Evolutionary conservation across 53 echinoderm and acorn worm genomes (phyloP).

Genomic region (Arbacia lixula): DNA sequence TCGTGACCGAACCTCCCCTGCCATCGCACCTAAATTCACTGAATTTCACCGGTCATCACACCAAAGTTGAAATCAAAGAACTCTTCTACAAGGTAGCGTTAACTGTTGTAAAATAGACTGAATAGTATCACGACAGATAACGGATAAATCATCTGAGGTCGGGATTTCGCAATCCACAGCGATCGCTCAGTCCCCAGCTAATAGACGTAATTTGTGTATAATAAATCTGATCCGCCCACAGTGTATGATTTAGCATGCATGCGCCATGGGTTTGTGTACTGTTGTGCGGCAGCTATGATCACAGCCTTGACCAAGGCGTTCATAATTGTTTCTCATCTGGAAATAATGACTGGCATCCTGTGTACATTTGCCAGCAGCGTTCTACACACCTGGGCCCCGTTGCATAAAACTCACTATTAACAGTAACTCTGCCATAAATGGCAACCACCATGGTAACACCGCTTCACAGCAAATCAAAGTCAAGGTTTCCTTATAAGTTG

Average conservation of each 20-base stretch:
- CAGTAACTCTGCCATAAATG: no score
- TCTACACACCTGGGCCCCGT: no score
- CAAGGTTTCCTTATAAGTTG: no score
- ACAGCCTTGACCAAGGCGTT: conserved; percentile 7
- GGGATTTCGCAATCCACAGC: conserved; percentile 26
- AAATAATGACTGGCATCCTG: not conserved
- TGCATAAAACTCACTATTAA: no score
- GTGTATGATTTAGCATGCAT: conserved; percentile 4
- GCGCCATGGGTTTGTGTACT: conserved; percentile 41
- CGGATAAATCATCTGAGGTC: not conserved
- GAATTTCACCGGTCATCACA: conserved; percentile 3
- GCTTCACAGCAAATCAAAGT: no score
- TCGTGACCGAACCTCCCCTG: conserved; percentile 47
- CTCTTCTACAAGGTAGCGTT: conserved; percentile 12
- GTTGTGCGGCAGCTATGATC: conserved; percentile 41
- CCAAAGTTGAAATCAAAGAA: conserved; percentile 8
- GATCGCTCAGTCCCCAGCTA: conserved; percentile 42
- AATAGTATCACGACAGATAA: not conserved
- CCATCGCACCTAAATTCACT: conserved; percentile 36
- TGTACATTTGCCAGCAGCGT: not conserved
- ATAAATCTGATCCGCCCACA: conserved; percentile 65
- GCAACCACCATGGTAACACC: no score
- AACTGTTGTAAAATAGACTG: not conserved
- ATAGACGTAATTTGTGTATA: conserved; percentile 61
- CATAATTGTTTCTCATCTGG: not conserved